These are phyloP conservation scores for Maconellicoccus hirsutus DNA, from an alignment of 1,140 invertebrate genomes.

Conservation along the genomic window DNA sequence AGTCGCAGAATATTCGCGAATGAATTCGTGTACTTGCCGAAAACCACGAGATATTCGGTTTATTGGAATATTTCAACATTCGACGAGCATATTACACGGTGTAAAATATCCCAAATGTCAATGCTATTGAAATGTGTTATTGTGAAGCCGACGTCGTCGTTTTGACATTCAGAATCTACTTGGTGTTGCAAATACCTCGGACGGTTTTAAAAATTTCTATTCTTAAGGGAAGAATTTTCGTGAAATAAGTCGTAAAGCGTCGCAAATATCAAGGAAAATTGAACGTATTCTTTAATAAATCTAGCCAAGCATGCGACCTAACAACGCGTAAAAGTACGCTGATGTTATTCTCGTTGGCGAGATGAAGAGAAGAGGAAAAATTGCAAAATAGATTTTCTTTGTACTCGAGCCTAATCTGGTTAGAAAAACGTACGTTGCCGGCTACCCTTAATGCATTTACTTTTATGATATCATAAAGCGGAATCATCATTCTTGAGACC, in stretches of 20 bases:
- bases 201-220: too few species aligned
- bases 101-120: too few species aligned
- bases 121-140: too few species aligned
- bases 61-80: too few species aligned
- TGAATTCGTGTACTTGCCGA: too few species aligned
- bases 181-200: too few species aligned
- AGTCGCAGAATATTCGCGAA: too few species aligned
- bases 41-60: too few species aligned
- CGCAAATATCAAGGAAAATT: neutral
- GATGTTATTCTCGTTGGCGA: neutral
- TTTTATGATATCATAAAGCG: conserved; percentile 4
- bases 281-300: conserved; percentile 8
- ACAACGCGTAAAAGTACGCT: conserved; percentile 3
- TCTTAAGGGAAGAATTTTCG: too few species aligned
- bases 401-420: neutral
- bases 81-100: too few species aligned
- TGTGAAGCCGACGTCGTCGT: too few species aligned
- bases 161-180: too few species aligned
- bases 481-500: conserved; percentile 3
- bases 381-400: neutral
- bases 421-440: neutral
- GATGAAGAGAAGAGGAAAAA: neutral
- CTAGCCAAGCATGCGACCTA: neutral
- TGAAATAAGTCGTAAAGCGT: neutral
- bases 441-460: neutral